phyloP scores from a whole-genome alignment of 2,113 vertebrate species.

The Salvelinus fontinalis region DNA sequence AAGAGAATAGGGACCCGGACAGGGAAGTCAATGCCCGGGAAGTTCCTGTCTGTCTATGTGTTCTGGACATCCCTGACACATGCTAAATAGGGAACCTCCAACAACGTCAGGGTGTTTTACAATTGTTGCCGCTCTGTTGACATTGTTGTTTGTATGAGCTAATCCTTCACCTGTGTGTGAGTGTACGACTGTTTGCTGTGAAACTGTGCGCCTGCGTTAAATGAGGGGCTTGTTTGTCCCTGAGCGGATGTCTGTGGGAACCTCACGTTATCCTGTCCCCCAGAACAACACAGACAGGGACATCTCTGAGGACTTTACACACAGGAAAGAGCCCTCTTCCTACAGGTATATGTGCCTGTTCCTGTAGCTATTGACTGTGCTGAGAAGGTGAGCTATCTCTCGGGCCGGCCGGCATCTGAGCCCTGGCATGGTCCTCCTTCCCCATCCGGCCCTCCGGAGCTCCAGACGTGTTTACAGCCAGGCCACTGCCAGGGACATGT shows the following conservation, averaged over 20 bases:
- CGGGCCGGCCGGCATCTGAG: too few relatives aligned
- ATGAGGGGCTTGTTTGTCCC: conserved; percentile 16
- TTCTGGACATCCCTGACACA: too few relatives aligned
- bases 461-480: conserved; percentile 48
- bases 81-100: too few relatives aligned
- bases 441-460: background rate
- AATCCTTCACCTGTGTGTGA: conserved; percentile 1
- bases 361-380: background rate
- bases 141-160: conserved; percentile 16
- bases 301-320: conserved; percentile 12
- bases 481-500: conserved; percentile 23
- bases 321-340: background rate
- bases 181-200: conserved; percentile 7
- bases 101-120: background rate
- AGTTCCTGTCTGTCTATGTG: too few relatives aligned
- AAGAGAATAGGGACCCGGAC: too few relatives aligned
- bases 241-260: conserved; percentile 32
- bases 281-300: conserved; percentile 16
- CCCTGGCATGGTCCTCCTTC: conserved; percentile 7
- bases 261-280: conserved; percentile 18
- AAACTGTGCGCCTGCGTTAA: background rate
- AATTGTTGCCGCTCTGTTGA: conserved; percentile 10
- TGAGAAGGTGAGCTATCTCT: background rate
- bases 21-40: too few relatives aligned
- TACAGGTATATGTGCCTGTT: background rate